Conservation (phyloP, 2,888 invertebrate genomes). For the Mythimna lalbum region DNA sequence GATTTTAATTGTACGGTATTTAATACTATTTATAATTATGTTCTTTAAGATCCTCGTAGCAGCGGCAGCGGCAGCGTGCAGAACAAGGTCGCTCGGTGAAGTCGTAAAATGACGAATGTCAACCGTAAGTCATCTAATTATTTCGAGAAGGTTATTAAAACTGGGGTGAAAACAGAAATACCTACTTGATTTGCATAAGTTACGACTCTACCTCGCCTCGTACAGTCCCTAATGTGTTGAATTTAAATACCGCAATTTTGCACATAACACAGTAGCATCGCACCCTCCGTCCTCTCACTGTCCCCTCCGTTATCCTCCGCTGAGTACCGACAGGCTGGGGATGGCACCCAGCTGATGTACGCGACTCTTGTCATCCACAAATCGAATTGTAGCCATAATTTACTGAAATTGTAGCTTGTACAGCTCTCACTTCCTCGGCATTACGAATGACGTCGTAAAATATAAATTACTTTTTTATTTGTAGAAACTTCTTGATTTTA, state of each 20-base stretch:
- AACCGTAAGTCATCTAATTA: background rate
- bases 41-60: background rate
- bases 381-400: constrained; percentile 51
- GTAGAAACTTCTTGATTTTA: constrained; percentile 52
- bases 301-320: constrained; percentile 37
- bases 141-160: background rate
- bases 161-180: background rate
- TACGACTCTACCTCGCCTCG: background rate
- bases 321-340: constrained; percentile 19
- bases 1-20: constrained; percentile 32
- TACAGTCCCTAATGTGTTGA: constrained; percentile 27
- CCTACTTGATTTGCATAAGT: constrained; percentile 11
- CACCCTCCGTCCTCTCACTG: constrained; percentile 36
- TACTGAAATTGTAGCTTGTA: constrained; percentile 36
- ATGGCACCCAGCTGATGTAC: constrained; percentile 45
- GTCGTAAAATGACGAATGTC: background rate
- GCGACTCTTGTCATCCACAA: constrained; percentile 45
- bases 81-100: too few relatives aligned
- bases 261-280: constrained; percentile 14
- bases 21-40: background rate
- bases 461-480: constrained; percentile 52
- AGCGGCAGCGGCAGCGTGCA: background rate
- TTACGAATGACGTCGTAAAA: constrained; percentile 36
- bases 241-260: constrained; percentile 43
- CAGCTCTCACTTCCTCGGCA: constrained; percentile 40